phyloP scores from a whole-genome alignment of 1,140 invertebrate genomes.

The Neotoxoptera formosana region DNA sequence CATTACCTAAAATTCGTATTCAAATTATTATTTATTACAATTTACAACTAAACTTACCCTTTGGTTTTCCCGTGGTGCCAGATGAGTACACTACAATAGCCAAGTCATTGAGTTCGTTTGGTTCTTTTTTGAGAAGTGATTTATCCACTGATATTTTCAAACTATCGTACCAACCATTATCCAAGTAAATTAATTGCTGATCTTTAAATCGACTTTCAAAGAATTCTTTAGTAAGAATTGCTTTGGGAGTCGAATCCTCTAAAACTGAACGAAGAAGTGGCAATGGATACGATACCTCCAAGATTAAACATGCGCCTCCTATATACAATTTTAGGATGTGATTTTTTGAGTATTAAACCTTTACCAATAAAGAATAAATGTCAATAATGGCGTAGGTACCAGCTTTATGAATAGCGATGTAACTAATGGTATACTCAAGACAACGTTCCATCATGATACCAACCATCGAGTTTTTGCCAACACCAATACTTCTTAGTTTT shows the following conservation, averaged over 20 bases:
- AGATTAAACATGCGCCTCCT: slow-evolving; percentile 62
- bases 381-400: slow-evolving; percentile 54
- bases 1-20: not conserved
- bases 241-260: slow-evolving; percentile 60
- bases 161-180: slow-evolving; percentile 59
- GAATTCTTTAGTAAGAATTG: slow-evolving; percentile 60
- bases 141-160: not conserved
- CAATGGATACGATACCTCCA: slow-evolving; percentile 66
- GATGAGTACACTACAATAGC: slow-evolving; percentile 67
- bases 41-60: slow-evolving; percentile 62
- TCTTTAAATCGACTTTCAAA: slow-evolving; percentile 52
- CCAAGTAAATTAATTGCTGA: slow-evolving; percentile 53
- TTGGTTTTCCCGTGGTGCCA: slow-evolving; percentile 69
- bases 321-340: not conserved
- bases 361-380: not conserved
- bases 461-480: slow-evolving; percentile 61
- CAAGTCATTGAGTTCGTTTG: slow-evolving; percentile 63
- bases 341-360: not conserved
- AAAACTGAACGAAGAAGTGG: slow-evolving; percentile 60
- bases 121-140: slow-evolving; percentile 32
- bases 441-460: slow-evolving; percentile 66
- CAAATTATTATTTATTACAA: not conserved
- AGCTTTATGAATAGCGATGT: slow-evolving; percentile 67
- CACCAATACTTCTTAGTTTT: slow-evolving; percentile 59
- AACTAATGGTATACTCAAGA: slow-evolving; percentile 64